Base-by-base conservation (phyloP, 1,140 invertebrate genomes). In the Hycleus phaleratus region DNA sequence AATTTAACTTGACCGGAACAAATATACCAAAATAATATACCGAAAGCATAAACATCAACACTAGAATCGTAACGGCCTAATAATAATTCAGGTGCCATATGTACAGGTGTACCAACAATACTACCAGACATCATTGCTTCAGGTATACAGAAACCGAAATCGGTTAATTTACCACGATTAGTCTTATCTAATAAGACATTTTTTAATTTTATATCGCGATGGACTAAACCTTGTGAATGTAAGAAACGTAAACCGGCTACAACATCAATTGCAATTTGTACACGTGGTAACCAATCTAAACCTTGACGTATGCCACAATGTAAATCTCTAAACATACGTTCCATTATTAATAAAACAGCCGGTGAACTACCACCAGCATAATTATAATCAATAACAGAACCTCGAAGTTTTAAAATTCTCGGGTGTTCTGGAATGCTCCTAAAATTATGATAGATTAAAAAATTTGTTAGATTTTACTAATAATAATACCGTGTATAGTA, bases 21-120 rank as follows among this genome's bases (percentile, higher is more conserved):
- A 51, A 93, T 81, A 63, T 93, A 93, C 92, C 91, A 95, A 73
- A 94, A 93, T 18, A 95, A 74, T 50, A 95, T 90, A 1, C 91
- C 92, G 74, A 95, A 95, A 1, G 91, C 91, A 71, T 94, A 95
- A 1, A 94, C 85, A 70, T 95, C 91, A 10, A 95, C 91, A 58
- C 84, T 85, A 63, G 85, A 88, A 68, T 93, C 88, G 68, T 95
- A 95, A 60, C 84, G 81, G 0, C 87, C 86, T 42, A 82, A 84
- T 44, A 93, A 80, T 18, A 95, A 78, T 76, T 95, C 91, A 0
- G 92, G 92, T 32, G 91, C 90, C 92, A 95, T 95, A 69, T 95
- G 91, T 57, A 94, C 89, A 0, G 91, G 92, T 5, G 91, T 94
- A 11, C 91, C 91, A 7, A 91, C 88, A 52, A 91, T 82, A 61